These are phyloP conservation scores for Monomorium pharaonis DNA, from an alignment of 1,140 invertebrate species.

Conservation along the genomic window DNA sequence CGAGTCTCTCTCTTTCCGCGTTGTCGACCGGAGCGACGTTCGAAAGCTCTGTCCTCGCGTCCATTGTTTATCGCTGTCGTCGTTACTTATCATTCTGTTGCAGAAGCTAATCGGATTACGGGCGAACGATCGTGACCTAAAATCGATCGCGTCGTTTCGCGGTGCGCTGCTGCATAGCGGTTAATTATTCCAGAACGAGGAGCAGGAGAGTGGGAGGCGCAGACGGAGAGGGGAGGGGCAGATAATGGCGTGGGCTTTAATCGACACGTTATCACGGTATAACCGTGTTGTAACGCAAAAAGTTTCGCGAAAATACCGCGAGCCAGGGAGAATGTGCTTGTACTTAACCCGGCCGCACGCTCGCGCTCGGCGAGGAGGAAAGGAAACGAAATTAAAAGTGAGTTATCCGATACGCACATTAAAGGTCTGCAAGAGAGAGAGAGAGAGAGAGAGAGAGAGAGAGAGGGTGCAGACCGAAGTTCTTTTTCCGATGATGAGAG, in stretches of 20 bases:
- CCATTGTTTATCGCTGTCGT: conserved; percentile 43
- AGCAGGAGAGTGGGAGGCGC: neutral
- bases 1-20: no score
- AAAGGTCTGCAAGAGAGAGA: no score
- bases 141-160: conserved; percentile 55
- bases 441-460: no score
- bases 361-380: no score
- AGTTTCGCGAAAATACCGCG: conserved; percentile 4
- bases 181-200: conserved; percentile 47
- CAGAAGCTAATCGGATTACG: conserved; percentile 54
- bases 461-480: neutral
- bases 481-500: neutral
- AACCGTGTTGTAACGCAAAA: conserved; percentile 23
- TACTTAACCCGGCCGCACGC: neutral
- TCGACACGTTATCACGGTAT: conserved; percentile 43
- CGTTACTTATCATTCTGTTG: conserved; percentile 47
- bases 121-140: conserved; percentile 60
- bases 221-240: neutral
- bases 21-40: neutral
- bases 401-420: neutral
- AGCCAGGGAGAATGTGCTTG: neutral
- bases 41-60: neutral
- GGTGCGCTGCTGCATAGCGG: conserved; percentile 49
- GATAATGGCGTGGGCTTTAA: conserved; percentile 48
- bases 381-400: neutral